Evolutionary conservation across 1,140 invertebrate species (phyloP).

Genomic region (Zaprionus ornatus): DNA sequence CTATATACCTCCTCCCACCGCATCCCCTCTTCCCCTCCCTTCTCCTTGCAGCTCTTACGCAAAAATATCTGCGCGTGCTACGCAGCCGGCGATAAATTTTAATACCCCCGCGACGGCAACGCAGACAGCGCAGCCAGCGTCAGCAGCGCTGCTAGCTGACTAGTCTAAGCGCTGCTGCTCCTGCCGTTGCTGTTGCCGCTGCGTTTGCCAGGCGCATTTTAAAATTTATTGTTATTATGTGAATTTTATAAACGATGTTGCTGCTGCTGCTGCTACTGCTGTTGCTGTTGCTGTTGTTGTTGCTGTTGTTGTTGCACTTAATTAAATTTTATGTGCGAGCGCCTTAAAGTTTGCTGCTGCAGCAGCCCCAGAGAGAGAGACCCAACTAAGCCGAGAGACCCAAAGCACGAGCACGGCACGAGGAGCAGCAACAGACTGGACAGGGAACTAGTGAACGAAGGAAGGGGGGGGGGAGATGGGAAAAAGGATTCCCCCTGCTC

Average conservation of each 20-base stretch:
- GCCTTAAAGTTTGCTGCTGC: conserved; percentile 36
- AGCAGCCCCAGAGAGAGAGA: neutral
- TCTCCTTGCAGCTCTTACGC: conserved; percentile 30
- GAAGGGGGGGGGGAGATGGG: neutral
- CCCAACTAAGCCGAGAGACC: neutral
- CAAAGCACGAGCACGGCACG: neutral
- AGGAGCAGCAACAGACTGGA: neutral
- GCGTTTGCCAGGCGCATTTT: conserved; percentile 66
- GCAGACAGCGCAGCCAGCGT: neutral
- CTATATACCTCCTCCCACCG: neutral
- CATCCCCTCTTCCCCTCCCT: neutral
- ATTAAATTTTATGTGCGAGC: conserved; percentile 80
- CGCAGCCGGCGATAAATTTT: conserved; percentile 77
- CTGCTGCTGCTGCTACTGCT: conserved; percentile 40
- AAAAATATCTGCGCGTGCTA: conserved; percentile 74
- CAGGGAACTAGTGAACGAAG: neutral
- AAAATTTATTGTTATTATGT: conserved; percentile 83
- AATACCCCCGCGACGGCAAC: conserved; percentile 58
- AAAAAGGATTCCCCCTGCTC: conserved; percentile 54
- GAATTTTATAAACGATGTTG: conserved; percentile 81
- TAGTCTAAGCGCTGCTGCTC: neutral
- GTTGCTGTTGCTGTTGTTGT: conserved; percentile 12
- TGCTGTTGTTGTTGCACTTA: conserved; percentile 77
- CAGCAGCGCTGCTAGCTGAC: neutral
- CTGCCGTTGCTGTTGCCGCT: neutral